phyloP scores from a whole-genome alignment of 2,888 invertebrate species.

The Psylliodes chrysocephalus region DNA sequence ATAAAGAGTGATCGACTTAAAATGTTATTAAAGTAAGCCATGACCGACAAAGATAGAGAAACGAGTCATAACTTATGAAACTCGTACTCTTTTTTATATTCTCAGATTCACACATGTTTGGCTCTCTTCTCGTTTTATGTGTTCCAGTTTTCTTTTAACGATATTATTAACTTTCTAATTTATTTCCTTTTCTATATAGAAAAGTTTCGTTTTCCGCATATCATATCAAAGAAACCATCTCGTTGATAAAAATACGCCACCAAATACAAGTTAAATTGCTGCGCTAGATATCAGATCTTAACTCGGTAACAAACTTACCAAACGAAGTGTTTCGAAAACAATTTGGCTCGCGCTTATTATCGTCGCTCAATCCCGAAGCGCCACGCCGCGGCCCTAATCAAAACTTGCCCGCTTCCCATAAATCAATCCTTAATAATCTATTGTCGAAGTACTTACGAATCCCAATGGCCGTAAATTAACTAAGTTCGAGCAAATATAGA shows the following conservation, averaged over 20 bases:
- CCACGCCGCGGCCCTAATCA: slow-evolving; percentile 19
- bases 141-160: too few species aligned
- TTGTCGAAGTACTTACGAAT: slow-evolving; percentile 38
- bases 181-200: too few species aligned
- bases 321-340: slow-evolving; percentile 23
- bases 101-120: too few species aligned
- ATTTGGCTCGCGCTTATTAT: slow-evolving; percentile 23
- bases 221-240: too few species aligned
- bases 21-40: too few species aligned
- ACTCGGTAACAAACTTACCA: slow-evolving; percentile 15
- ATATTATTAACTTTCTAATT: too few species aligned
- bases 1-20: too few species aligned
- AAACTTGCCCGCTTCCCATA: slow-evolving; percentile 33
- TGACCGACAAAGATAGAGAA: too few species aligned
- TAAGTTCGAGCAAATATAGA: slow-evolving; percentile 37
- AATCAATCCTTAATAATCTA: slow-evolving; percentile 38
- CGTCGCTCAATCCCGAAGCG: slow-evolving; percentile 7
- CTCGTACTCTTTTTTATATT: too few species aligned
- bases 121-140: too few species aligned
- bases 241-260: not conserved
- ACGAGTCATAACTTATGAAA: too few species aligned
- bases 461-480: slow-evolving; percentile 39
- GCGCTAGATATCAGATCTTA: not conserved
- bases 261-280: not conserved
- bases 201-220: too few species aligned